phyloP scores from a whole-genome alignment of 2,113 vertebrate genomes.

The Bos indicus region DNA sequence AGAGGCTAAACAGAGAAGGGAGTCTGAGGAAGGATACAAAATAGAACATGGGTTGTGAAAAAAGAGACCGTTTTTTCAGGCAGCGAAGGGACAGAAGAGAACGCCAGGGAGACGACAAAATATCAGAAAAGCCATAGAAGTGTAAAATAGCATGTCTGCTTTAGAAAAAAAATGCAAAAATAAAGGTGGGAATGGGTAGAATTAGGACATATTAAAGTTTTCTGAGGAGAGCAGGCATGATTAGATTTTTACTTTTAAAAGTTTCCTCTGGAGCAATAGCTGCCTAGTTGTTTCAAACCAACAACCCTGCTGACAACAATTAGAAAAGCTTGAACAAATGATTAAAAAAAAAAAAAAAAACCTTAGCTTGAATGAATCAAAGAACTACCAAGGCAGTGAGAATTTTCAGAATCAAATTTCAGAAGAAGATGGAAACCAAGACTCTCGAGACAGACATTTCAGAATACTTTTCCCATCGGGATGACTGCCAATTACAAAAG shows the following conservation, averaged over 20 bases:
- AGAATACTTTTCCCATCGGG: neutral
- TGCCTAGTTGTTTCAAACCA: conserved; percentile 29
- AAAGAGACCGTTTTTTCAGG: neutral
- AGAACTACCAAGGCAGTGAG: neutral
- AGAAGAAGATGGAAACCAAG: conserved; percentile 1
- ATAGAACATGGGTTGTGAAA: neutral
- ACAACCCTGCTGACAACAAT: conserved; percentile 13
- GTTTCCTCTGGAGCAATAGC: neutral
- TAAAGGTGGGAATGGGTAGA: neutral
- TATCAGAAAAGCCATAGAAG: neutral
- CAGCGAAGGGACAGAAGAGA: conserved; percentile 10
- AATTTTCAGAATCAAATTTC: conserved; percentile 26
- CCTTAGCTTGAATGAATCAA: conserved; percentile 33
- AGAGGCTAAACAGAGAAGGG: neutral
- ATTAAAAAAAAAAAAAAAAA: neutral
- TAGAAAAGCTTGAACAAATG: neutral
- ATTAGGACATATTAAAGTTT: conserved; percentile 10
- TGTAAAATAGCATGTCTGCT: neutral
- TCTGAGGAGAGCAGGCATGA: neutral
- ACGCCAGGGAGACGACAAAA: neutral
- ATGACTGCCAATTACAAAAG: neutral
- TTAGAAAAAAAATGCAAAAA: neutral
- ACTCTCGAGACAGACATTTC: neutral
- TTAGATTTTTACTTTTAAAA: conserved; percentile 18
- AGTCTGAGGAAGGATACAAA: conserved; percentile 6